A percentile compares a stretch with the other conserved stretches of the same genome.
These are phyloP conservation scores for Agrochola macilenta DNA, from an alignment of 2,888 invertebrate species.

Conservation along the genomic window DNA sequence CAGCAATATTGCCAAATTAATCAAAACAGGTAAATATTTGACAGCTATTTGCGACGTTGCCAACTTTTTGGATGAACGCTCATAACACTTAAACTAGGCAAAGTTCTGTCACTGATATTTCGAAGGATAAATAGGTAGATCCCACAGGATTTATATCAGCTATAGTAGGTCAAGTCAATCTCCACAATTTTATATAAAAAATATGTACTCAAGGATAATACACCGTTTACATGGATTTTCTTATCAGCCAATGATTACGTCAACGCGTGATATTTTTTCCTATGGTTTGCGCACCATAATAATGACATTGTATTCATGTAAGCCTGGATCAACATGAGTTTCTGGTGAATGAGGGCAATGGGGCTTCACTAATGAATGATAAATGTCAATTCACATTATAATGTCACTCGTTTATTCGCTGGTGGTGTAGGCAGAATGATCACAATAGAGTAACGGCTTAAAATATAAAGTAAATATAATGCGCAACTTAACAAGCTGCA, in stretches of 20 bases:
- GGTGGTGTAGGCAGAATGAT: background rate
- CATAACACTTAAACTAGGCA: background rate
- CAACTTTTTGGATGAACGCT: too few species aligned
- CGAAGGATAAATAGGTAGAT: background rate
- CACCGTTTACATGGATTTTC: constrained; percentile 36
- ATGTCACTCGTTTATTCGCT: constrained; percentile 20
- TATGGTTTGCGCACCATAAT: constrained; percentile 10
- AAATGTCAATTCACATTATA: constrained; percentile 42
- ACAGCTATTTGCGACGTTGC: too few species aligned
- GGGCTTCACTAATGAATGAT: constrained; percentile 47
- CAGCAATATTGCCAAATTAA: too few species aligned
- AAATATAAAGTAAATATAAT: background rate
- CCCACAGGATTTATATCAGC: background rate
- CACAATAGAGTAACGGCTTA: background rate
- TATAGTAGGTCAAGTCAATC: constrained; percentile 20
- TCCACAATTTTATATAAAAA: constrained; percentile 25
- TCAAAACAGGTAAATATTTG: too few species aligned
- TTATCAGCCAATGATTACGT: constrained; percentile 39
- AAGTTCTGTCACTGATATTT: background rate
- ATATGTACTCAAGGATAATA: constrained; percentile 50
- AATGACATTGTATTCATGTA: constrained; percentile 20
- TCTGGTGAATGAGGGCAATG: constrained; percentile 34
- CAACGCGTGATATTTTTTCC: constrained; percentile 37
- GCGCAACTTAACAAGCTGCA: background rate
- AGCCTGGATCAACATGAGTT: constrained; percentile 29